Evolutionary conservation across 2,113 vertebrate species (phyloP).

Genomic region (Gambusia holbrooki): DNA sequence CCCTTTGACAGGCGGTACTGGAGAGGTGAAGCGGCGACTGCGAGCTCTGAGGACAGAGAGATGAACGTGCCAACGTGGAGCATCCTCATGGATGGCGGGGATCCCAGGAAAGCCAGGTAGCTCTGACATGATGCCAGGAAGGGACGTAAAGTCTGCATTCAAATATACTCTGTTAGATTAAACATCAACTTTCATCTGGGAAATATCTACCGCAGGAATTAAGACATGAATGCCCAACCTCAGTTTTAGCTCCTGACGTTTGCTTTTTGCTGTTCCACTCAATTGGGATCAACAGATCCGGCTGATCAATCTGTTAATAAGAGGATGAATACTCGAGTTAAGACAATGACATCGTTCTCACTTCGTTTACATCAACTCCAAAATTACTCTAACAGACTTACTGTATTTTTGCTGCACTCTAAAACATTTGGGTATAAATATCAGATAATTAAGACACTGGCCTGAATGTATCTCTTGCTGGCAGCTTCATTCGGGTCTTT

Average conservation of each 20-base stretch:
- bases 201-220: not conserved
- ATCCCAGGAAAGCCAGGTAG: constrained; percentile 82
- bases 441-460: constrained; percentile 17
- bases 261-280: constrained; percentile 78
- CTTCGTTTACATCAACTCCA: constrained; percentile 1
- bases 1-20: constrained; percentile 72
- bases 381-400: too few species aligned
- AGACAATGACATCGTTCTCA: not conserved
- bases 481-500: constrained; percentile 73
- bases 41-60: constrained; percentile 86
- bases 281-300: constrained; percentile 86
- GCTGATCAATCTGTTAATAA: constrained; percentile 89
- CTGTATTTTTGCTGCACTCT: not conserved
- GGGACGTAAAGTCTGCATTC: constrained; percentile 68
- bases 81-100: constrained; percentile 38
- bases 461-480: constrained; percentile 80
- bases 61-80: constrained; percentile 77
- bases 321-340: constrained; percentile 12
- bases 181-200: not conserved
- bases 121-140: constrained; percentile 80
- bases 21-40: constrained; percentile 76
- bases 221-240: constrained; percentile 70
- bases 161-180: constrained; percentile 5
- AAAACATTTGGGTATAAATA: not conserved
- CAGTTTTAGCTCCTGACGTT: constrained; percentile 72